Evolutionary conservation across 2,797 vertebrate genomes (phyloP), one percentile per base, ranked within the genome.

Genomic region (Prunella strophiata): DNA sequence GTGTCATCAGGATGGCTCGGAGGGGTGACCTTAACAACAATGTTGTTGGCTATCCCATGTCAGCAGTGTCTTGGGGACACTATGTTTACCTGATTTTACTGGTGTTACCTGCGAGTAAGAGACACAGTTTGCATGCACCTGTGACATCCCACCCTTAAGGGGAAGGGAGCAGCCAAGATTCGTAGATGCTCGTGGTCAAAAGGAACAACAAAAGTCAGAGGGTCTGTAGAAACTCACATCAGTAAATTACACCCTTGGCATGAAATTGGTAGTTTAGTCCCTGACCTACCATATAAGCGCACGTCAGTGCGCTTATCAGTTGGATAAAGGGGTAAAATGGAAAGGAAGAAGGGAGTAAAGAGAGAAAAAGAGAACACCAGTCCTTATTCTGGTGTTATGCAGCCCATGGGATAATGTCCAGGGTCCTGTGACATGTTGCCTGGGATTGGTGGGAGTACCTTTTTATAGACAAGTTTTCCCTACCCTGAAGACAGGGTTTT

Each of bases 171-270:
- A n/a, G 22, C 15, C 72, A n/a, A 45, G 54, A 36, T 38, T 59
- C 0, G 0, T 58, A 51, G 32, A 38, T 52, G 5, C 45, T 59
- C 0, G 0, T 59, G 45, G 40, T 34, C 29, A 21, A 54, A 70
- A 70, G 34, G 17, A 77, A 9, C 4, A 54, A 47, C 16, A 34
- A 17, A 47, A 48, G 55, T 47, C 63, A 77, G 30, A 54, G 29
- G 11, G 20, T 76, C 29, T 30, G 40, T 30, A 54, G 40, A 70
- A 70, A 48, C 8, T 30, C 29, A 20, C 1, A 0, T 61, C n/a
- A 21, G 19, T 47, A 38, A 61, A 23, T 70, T 17, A 40, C 20
- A 25, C 7, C 32, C 8, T 55, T 55, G 42, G 34, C 17, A 18
- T 62, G 42, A 42, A 62, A 62, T 34, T 30, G 57, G 34, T 42